Evolutionary conservation across 2,113 vertebrate genomes (phyloP).

Genomic region (Clarias macrocephalus): DNA sequence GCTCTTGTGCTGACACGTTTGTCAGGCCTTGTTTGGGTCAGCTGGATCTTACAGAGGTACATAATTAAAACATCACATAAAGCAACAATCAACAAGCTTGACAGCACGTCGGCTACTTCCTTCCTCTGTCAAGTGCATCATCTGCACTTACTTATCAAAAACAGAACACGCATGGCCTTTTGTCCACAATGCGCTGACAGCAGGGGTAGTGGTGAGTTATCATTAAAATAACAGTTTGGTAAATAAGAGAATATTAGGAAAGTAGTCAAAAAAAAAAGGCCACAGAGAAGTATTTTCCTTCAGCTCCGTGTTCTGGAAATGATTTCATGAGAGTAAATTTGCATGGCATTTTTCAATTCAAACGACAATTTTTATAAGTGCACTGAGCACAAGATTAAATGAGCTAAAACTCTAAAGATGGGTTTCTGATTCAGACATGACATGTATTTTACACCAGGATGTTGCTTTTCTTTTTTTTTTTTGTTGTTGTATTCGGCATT

Average conservation of each 20-base stretch:
- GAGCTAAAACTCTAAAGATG: not conserved
- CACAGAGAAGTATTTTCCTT: not conserved
- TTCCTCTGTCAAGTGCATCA: not conserved
- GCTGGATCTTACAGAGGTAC: slow-evolving; percentile 38
- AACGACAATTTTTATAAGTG: not conserved
- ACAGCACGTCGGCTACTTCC: slow-evolving; percentile 30
- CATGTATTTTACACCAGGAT: not conserved
- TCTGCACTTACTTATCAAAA: slow-evolving; percentile 18
- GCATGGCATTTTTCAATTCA: not conserved
- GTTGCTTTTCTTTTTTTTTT: not conserved
- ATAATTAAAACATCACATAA: slow-evolving; percentile 39
- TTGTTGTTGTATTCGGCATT: not conserved
- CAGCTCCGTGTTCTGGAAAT: not conserved
- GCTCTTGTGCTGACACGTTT: slow-evolving; percentile 35
- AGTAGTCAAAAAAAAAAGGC: not conserved
- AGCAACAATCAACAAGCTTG: slow-evolving; percentile 38
- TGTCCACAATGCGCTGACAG: slow-evolving; percentile 22
- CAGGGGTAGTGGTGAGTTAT: not conserved
- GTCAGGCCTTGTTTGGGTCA: slow-evolving; percentile 40
- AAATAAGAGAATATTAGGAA: slow-evolving; percentile 7
- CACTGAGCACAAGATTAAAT: not conserved
- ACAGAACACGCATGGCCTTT: slow-evolving; percentile 22
- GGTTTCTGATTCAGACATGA: not conserved
- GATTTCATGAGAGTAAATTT: not conserved
- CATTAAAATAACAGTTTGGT: not conserved